Evolutionary conservation across 2,888 invertebrate genomes (phyloP).

Genomic region (Crepidodera aurea): DNA sequence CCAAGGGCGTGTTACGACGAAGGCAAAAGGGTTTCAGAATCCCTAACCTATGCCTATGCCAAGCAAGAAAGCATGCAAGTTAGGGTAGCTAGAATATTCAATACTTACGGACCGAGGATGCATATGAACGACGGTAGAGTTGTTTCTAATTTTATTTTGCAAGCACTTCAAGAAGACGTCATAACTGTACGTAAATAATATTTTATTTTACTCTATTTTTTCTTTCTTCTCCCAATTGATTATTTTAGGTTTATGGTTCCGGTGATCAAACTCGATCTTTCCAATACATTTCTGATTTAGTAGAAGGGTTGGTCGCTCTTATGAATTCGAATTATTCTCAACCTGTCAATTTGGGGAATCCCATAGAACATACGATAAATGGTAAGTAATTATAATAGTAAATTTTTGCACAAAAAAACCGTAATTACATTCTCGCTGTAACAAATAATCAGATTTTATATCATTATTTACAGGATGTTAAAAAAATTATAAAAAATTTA

Average conservation of each 20-base stretch:
- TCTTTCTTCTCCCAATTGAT: not conserved
- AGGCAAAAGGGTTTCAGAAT: constrained; percentile 98
- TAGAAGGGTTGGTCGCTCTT: constrained; percentile 89
- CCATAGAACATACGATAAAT: constrained; percentile 95
- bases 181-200: constrained; percentile 78
- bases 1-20: constrained; percentile 98
- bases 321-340: constrained; percentile 94
- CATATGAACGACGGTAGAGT: constrained; percentile 98
- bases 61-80: constrained; percentile 97
- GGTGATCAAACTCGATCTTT: constrained; percentile 95
- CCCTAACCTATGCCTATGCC: constrained; percentile 94
- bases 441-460: no score
- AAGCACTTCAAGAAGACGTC: constrained; percentile 92
- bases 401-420: no score
- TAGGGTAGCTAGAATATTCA: constrained; percentile 97
- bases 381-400: no score
- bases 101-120: constrained; percentile 99
- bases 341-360: constrained; percentile 97
- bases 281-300: constrained; percentile 96
- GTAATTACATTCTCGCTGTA: no score
- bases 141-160: constrained; percentile 97
- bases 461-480: no score
- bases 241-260: constrained; percentile 77
- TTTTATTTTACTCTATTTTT: not conserved
- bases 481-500: no score